phyloP scores from a whole-genome alignment of 2,113 vertebrate species.

The Pangasianodon hypophthalmus region DNA sequence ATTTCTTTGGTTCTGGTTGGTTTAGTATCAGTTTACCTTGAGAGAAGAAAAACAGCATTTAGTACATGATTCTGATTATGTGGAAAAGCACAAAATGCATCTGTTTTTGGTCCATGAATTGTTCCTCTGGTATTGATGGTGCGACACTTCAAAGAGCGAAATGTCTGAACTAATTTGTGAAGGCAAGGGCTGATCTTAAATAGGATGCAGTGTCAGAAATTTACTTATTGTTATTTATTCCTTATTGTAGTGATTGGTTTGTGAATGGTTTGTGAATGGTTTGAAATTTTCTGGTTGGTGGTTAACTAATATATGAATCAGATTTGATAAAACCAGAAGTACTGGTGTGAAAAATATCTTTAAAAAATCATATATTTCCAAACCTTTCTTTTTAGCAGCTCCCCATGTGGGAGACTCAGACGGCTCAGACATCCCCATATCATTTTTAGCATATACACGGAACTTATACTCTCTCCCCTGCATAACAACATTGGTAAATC shows the following conservation, averaged over 20 bases:
- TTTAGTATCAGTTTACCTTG: constrained; percentile 72
- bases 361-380: constrained; percentile 36
- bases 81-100: not conserved
- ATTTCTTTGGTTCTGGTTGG: constrained; percentile 60
- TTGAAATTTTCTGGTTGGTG: not conserved
- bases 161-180: not conserved
- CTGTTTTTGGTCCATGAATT: not conserved
- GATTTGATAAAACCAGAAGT: not conserved
- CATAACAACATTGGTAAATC: constrained; percentile 80
- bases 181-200: not conserved
- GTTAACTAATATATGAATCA: not conserved
- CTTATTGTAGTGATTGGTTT: not conserved
- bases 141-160: not conserved
- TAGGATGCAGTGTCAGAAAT: not conserved
- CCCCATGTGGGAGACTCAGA: constrained; percentile 79
- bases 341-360: not conserved
- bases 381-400: constrained; percentile 71
- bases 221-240: not conserved
- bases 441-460: constrained; percentile 85
- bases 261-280: not conserved
- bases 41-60: constrained; percentile 29
- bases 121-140: not conserved
- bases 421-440: constrained; percentile 78
- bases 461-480: constrained; percentile 85
- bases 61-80: not conserved